These are phyloP conservation scores for Crypturellus undulatus DNA, from an alignment of 2,113 vertebrate genomes.

Conservation along the genomic window DNA sequence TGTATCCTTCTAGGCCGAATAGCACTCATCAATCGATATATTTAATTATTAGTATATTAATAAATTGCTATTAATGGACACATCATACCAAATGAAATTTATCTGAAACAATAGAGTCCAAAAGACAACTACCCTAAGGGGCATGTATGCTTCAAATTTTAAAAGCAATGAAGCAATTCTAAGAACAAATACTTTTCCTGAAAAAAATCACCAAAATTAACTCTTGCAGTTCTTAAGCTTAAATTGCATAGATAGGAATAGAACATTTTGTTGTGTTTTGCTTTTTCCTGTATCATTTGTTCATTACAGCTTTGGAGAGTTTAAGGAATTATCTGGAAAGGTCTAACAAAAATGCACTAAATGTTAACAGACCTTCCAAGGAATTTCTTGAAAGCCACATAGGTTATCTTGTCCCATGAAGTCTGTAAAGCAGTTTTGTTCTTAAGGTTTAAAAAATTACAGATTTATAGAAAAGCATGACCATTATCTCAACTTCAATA, in stretches of 20 bases:
- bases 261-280: background rate
- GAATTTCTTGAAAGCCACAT: background rate
- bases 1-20: accelerated
- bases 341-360: background rate
- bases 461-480: background rate
- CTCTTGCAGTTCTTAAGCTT: background rate
- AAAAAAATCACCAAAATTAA: background rate
- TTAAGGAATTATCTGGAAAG: background rate
- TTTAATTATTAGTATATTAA: background rate
- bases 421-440: background rate
- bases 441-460: background rate
- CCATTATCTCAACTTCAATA: background rate
- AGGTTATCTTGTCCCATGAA: background rate
- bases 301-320: background rate
- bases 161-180: background rate
- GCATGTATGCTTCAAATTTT: background rate
- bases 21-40: background rate
- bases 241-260: background rate
- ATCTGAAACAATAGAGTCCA: background rate
- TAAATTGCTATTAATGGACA: background rate
- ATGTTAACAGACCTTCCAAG: background rate
- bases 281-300: background rate
- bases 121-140: background rate
- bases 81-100: background rate
- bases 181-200: background rate